Conservation (phyloP, 2,797 vertebrate genomes). For the Tragopan temminckii region DNA sequence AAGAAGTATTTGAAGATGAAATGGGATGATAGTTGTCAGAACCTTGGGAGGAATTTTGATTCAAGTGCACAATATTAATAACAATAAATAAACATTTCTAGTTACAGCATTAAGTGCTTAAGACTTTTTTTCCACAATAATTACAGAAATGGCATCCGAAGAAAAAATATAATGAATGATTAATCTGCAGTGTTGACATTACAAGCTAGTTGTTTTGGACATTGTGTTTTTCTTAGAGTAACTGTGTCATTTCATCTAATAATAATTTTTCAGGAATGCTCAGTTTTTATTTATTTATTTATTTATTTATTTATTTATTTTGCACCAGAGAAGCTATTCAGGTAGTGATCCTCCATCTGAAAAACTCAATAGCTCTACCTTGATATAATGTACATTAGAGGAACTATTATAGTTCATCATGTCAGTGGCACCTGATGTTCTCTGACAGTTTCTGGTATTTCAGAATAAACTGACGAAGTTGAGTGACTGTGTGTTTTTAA, state of each 20-base stretch:
- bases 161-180: background rate
- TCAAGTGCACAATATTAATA: background rate
- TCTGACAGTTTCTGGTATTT: background rate
- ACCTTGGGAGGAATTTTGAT: fast-evolving
- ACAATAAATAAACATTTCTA: background rate
- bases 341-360: background rate
- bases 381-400: background rate
- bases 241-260: background rate
- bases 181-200: background rate
- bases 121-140: background rate
- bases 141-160: background rate
- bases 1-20: background rate
- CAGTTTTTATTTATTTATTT: background rate
- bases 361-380: background rate
- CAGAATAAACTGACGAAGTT: background rate
- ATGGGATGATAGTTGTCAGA: background rate
- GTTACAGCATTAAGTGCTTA: background rate
- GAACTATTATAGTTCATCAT: background rate
- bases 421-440: background rate
- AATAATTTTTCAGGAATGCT: background rate
- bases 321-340: background rate
- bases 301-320: too few relatives aligned
- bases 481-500: background rate
- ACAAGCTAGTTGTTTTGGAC: background rate
- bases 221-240: background rate